phyloP scores from a whole-genome alignment of 2,888 invertebrate genomes.

The Epistrophella euchroma region DNA sequence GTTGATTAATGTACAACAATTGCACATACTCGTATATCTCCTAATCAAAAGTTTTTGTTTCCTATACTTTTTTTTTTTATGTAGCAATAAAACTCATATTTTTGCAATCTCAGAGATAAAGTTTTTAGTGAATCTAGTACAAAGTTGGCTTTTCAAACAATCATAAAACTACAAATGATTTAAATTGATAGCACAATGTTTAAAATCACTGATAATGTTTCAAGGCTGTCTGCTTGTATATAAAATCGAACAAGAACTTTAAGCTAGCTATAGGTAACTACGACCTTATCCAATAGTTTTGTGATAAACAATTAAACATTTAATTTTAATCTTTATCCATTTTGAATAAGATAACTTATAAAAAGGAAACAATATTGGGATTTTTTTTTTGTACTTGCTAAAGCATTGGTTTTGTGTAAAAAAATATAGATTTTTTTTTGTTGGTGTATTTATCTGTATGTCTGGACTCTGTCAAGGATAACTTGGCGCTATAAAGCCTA shows the following conservation, averaged over 20 bases:
- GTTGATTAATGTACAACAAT: background rate
- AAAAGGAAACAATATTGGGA: background rate
- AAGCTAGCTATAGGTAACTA: no score
- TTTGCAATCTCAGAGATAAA: conserved; percentile 40
- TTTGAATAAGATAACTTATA: no score
- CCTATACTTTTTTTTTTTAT: background rate
- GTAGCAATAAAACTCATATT: conserved; percentile 3
- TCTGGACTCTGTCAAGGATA: no score
- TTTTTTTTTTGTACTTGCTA: background rate
- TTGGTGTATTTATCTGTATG: no score
- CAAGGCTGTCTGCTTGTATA: conserved; percentile 3
- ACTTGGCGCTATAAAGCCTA: no score
- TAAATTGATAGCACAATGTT: background rate
- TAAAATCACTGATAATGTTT: conserved; percentile 4
- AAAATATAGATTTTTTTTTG: no score
- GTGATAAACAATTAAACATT: background rate
- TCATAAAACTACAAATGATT: conserved; percentile 4
- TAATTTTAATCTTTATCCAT: background rate
- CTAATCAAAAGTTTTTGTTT: no score
- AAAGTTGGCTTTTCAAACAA: conserved; percentile 12
- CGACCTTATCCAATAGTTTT: background rate
- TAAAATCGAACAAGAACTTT: background rate
- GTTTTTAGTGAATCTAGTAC: conserved; percentile 10
- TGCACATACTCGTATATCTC: no score
- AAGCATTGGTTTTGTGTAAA: no score